These are phyloP conservation scores for Pogonomyrmex barbatus DNA, from an alignment of 1,140 invertebrate species.

Conservation along the genomic window DNA sequence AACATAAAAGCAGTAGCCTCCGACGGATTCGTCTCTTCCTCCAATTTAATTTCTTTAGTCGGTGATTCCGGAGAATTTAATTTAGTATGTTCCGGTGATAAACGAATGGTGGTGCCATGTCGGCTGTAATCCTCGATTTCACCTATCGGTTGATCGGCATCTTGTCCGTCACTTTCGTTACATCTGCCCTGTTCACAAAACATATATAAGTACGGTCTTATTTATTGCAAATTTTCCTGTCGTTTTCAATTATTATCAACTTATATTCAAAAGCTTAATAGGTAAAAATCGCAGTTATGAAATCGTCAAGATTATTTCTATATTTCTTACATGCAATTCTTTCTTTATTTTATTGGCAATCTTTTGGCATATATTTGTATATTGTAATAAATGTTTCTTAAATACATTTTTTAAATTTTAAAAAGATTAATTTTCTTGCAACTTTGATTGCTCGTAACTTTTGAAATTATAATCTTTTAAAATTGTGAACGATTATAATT, in stretches of 20 bases:
- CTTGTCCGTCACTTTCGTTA: slow-evolving; percentile 36
- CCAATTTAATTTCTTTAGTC: slow-evolving; percentile 46
- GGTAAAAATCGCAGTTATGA: too few species aligned
- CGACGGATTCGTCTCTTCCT: slow-evolving; percentile 60
- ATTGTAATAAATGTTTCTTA: too few species aligned
- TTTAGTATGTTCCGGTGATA: slow-evolving; percentile 68
- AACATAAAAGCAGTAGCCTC: slow-evolving; percentile 60
- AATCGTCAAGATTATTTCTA: too few species aligned
- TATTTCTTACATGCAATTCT: too few species aligned
- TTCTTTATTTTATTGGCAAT: too few species aligned
- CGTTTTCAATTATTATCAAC: background rate
- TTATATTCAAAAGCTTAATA: background rate
- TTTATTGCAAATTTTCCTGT: background rate
- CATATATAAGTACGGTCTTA: slow-evolving; percentile 17
- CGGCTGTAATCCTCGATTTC: slow-evolving; percentile 70
- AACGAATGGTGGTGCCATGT: slow-evolving; percentile 68
- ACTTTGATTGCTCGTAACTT: too few species aligned
- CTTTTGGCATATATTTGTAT: too few species aligned
- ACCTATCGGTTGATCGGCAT: slow-evolving; percentile 62
- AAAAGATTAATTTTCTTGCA: too few species aligned
- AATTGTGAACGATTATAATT: too few species aligned
- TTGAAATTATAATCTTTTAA: too few species aligned
- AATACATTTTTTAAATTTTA: too few species aligned
- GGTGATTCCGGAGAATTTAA: slow-evolving; percentile 68
- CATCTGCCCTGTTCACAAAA: slow-evolving; percentile 52